Base-by-base conservation (phyloP, 2,797 vertebrate genomes). In the Acrossocheilus wenchowensis region DNA sequence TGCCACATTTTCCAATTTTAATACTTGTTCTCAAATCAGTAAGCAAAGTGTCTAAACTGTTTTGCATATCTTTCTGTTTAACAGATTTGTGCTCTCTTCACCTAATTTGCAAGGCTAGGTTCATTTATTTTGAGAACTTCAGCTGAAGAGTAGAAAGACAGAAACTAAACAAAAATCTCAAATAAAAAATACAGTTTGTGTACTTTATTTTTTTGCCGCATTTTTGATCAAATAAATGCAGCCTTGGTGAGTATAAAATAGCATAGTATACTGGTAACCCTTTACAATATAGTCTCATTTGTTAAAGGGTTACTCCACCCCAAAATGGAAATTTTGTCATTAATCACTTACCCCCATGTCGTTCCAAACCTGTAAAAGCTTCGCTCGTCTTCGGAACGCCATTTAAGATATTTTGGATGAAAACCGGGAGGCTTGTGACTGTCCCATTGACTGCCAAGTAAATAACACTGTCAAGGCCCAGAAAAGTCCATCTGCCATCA, bases 41-140 rank as follows among this genome's bases (percentile, higher is more conserved):
- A 84, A 78, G 73, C 83, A 78, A 69, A 64, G 62, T 68, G 83
- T 84, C 73, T 84, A 14, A 78, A 78, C 34, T 69, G 62, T 84
- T 84, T 78, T 54, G 73, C 73, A 69, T 78, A 14, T 41, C 23
- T 54, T 52, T 17, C 34, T 68, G 7, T 64, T 68, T 52, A 78
- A 54, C 21, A 54, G 14, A 77, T 45, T 74, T 74, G 3, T 43
- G 23, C 39, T 69, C 10, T 54, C 78, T 68, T 84, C 30, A 69
- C 23, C 19, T n/a, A 26, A 36, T 78, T 84, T 78, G 45, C 62
- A 78, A 43, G 15, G 62, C 60, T 78, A 26, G 23, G 14, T 30
- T 34, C 0, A 36, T 82, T 43, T 50, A 68, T 66, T 77, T 84
- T 19, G 34, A 34, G 6, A 75, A 50, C 26, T 36, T 34, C 3